A percentile compares a stretch with the other conserved stretches of the same genome.
Conservation (phyloP, 2,888 invertebrate species). For the Neoaliturus tenellus region DNA sequence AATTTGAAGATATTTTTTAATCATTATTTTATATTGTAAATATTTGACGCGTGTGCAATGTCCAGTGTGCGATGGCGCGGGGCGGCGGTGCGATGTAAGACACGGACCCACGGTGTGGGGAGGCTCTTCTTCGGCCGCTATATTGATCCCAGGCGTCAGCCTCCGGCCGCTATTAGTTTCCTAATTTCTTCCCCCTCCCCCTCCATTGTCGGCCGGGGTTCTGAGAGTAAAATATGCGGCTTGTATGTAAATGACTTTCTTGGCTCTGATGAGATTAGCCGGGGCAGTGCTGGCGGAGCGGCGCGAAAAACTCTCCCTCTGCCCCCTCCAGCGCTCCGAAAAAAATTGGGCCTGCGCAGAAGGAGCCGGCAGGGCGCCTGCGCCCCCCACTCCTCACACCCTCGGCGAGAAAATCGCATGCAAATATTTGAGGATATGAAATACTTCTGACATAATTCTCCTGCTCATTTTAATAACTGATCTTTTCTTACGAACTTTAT, state of each 20-base stretch:
- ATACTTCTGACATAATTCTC: constrained; percentile 19
- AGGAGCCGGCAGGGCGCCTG: not conserved
- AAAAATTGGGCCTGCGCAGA: constrained; percentile 47
- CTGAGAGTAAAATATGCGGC: constrained; percentile 58
- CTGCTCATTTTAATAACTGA: constrained; percentile 2
- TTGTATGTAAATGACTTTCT: constrained; percentile 60
- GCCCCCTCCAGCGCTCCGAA: constrained; percentile 35
- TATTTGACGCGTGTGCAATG: no score
- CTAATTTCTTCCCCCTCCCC: constrained; percentile 59
- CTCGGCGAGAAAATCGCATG: constrained; percentile 21
- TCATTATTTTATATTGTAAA: no score
- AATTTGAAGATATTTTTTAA: no score
- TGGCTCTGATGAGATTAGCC: constrained; percentile 59
- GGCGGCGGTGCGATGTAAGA: not conserved
- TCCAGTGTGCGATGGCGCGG: no score
- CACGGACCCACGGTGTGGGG: not conserved
- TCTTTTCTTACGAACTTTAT: not conserved
- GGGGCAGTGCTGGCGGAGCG: constrained; percentile 47
- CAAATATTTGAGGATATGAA: constrained; percentile 43
- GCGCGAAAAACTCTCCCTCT: constrained; percentile 48
- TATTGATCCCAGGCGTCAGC: constrained; percentile 50
- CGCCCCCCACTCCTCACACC: constrained; percentile 11
- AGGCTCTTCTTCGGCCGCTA: constrained; percentile 1
- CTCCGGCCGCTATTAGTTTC: constrained; percentile 57
- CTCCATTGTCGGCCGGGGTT: constrained; percentile 49